A percentile compares a stretch with the other conserved stretches of the same genome.
Conservation (phyloP, 2,797 vertebrate species). For the Dendrocincla fuliginosa region DNA sequence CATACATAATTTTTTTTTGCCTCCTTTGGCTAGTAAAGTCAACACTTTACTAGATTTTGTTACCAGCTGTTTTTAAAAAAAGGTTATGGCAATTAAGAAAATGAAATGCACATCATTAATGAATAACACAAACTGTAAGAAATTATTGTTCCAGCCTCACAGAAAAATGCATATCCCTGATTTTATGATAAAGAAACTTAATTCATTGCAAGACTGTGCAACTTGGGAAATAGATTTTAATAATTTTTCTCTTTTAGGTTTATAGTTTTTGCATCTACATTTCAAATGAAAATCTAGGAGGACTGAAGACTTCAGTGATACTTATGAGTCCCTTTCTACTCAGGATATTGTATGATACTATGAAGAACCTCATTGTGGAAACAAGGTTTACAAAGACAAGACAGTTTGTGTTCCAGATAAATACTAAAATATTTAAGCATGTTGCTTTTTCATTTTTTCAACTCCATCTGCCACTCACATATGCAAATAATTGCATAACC, state of each 20-base stretch:
- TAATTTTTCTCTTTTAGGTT: not conserved
- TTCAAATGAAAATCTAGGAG: not conserved
- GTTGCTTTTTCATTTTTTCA: not conserved
- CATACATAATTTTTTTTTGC: not conserved
- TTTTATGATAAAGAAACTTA: not conserved
- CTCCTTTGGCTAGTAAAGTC: not conserved
- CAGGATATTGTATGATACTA: not conserved
- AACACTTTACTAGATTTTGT: not conserved
- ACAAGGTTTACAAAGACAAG: not conserved
- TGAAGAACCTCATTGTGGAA: not conserved
- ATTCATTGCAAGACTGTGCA: not conserved
- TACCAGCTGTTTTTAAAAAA: not conserved
- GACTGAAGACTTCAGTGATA: not conserved
- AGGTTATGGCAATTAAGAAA: not conserved
- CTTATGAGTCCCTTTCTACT: not conserved
- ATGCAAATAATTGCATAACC: not conserved
- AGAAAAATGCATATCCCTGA: not conserved
- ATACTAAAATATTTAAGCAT: not conserved
- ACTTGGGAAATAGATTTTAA: not conserved
- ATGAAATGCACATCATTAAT: not conserved
- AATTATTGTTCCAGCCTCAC: not conserved
- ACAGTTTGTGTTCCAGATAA: not conserved
- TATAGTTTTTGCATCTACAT: not conserved
- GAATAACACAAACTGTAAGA: not conserved
- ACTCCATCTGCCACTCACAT: not conserved